These are phyloP conservation scores for Fratercula arctica DNA, from an alignment of 2,797 vertebrate species.

Conservation along the genomic window DNA sequence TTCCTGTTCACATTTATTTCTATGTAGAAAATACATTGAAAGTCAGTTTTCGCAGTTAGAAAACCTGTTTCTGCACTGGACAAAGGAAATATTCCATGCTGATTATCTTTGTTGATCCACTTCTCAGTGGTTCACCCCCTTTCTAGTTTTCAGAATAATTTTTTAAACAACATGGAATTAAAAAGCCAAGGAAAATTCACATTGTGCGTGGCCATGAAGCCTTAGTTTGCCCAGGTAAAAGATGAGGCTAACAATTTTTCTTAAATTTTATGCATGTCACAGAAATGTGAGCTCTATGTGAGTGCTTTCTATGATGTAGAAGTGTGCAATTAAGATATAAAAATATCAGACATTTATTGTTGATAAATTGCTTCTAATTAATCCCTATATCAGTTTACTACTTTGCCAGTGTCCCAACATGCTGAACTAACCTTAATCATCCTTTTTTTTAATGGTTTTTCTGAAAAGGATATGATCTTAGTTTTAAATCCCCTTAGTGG, in stretches of 20 bases:
- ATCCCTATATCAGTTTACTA: not conserved
- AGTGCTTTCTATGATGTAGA: not conserved
- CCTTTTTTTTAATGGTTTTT: not conserved
- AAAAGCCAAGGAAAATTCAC: not conserved
- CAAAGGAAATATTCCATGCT: not conserved
- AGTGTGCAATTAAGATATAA: not conserved
- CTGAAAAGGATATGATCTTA: not conserved
- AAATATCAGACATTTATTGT: not conserved
- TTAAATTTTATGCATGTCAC: not conserved
- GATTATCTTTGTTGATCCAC: not conserved
- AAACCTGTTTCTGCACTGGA: not conserved
- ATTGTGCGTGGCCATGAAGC: not conserved
- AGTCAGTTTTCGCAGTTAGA: not conserved
- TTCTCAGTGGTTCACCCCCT: not conserved
- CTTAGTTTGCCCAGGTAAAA: not conserved
- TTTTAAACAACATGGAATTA: not conserved
- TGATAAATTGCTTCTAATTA: not conserved
- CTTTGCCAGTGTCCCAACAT: not conserved
- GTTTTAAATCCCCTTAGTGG: not conserved
- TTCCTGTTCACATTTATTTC: not conserved
- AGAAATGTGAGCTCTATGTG: not conserved
- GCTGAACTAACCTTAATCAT: not conserved
- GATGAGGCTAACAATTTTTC: not conserved
- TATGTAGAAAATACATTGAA: not conserved
- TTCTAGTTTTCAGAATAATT: not conserved